These are phyloP conservation scores for Melanotaenia parkinsoni DNA, from an alignment of 2,797 vertebrate species.

Conservation along the genomic window DNA sequence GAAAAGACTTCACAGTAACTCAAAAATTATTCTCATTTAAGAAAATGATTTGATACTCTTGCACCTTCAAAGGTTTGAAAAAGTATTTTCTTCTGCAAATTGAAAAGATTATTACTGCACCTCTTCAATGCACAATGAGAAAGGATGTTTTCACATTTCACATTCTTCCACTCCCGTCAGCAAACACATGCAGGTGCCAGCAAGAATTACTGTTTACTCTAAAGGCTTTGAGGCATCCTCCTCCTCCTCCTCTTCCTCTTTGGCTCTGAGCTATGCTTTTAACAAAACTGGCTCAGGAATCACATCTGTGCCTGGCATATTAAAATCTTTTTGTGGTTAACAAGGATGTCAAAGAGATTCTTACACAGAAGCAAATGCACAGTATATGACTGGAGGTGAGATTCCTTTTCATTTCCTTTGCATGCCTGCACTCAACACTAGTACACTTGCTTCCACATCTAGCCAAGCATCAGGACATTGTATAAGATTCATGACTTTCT, in stretches of 20 bases:
- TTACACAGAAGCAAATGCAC: not conserved
- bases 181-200: slow-evolving; percentile 28
- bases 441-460: slow-evolving; percentile 5
- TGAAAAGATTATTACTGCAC: not conserved
- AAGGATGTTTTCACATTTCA: not conserved
- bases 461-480: slow-evolving; percentile 4
- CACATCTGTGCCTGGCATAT: slow-evolving; percentile 43
- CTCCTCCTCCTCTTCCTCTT: slow-evolving; percentile 25
- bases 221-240: slow-evolving; percentile 23
- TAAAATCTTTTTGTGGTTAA: slow-evolving; percentile 44
- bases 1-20: slow-evolving; percentile 50
- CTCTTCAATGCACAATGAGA: slow-evolving; percentile 26
- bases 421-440: not conserved
- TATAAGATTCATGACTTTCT: slow-evolving; percentile 48
- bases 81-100: slow-evolving; percentile 13
- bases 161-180: slow-evolving; percentile 7
- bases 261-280: slow-evolving; percentile 35
- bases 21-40: slow-evolving; percentile 20
- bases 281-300: slow-evolving; percentile 38
- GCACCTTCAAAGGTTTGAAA: slow-evolving; percentile 14
- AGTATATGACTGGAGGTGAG: slow-evolving; percentile 10
- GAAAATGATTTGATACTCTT: slow-evolving; percentile 37
- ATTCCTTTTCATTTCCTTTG: not conserved
- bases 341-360: slow-evolving; percentile 32
- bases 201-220: slow-evolving; percentile 43